A percentile compares a stretch with the other conserved stretches of the same genome.
These are phyloP conservation scores for Rotaria macrura DNA, from an alignment of 2,888 invertebrate genomes.

Conservation along the genomic window DNA sequence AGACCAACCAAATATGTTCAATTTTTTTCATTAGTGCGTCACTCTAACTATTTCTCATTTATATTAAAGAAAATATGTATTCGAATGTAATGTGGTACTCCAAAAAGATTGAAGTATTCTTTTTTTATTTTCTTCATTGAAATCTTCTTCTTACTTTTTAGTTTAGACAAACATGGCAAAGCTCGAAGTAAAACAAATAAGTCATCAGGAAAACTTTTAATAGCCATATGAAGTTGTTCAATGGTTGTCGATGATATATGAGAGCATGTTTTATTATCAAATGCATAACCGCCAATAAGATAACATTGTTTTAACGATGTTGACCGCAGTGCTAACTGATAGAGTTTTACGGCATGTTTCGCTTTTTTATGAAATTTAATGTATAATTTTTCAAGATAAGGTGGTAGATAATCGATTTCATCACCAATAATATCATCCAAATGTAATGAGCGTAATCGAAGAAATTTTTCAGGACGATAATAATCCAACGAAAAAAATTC, in stretches of 20 bases:
- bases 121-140: background rate
- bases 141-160: background rate
- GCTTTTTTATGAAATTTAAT: conserved; percentile 8
- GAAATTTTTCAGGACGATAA: background rate
- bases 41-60: too few relatives aligned
- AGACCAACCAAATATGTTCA: too few relatives aligned
- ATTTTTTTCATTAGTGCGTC: too few relatives aligned
- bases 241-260: background rate
- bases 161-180: background rate
- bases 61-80: too few relatives aligned
- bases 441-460: background rate
- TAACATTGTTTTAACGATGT: background rate
- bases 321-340: background rate
- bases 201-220: background rate
- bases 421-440: background rate
- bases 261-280: background rate
- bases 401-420: background rate
- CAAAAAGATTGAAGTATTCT: too few relatives aligned
- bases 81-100: too few relatives aligned
- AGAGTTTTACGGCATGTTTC: background rate
- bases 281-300: background rate
- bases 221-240: background rate
- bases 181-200: background rate
- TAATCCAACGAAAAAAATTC: background rate
- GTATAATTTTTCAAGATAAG: background rate